Base-by-base conservation (phyloP, 2,888 invertebrate genomes). In the Smittia sp. region DNA sequence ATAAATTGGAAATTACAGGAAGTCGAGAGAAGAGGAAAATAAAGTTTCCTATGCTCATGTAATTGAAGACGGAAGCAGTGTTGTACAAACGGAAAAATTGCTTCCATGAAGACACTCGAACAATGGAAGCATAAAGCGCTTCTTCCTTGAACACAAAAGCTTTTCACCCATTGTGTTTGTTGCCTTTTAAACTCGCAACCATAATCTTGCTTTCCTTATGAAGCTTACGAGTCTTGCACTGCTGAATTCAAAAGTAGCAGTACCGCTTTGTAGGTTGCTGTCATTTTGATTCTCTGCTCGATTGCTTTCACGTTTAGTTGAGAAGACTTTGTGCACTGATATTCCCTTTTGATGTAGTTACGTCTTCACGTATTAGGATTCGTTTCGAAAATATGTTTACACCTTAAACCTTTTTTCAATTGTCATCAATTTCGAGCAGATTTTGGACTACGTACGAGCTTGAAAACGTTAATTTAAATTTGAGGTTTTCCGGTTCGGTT, bases 1-100 rank as follows among this genome's bases (percentile, higher is more conserved):
- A 58, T 20, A 58, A 18, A 58, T 18, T 6, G 58, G 58, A 58
- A 58, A 58, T 58, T 58, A 22, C 18, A 58, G 58, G 58, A 18
- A 58, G 18, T 58, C 3, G 9, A 58, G 22, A 58, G 20, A 20
- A 22, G 22, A 58, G 20, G 9, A 6, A 46, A 46, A 46, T 18
- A 18, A 15, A 20, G 58, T 22, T 22, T 58, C 4, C 58, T 22
- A 20, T 22, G 3, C 9, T 58, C 58, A 18, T 58, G 58, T 58
- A 58, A 58, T 58, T 58, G 58, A 58, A 58, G 22, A 20, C 6
- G 58, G 58, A 18, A 58, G 20, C 6, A 6, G 3, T 9, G 20
- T 18, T 18, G 18, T 22, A 58, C 20, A 9, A 18, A 22, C 18
- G 11, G 7, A 58, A 18, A 20, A n/a, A 18, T 46, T 46, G 6